Evolutionary conservation across 30 jellyfish, hydroid and myxozoan genomes (phyloP), one percentile per base, ranked within the genome.

Genomic region (Pelagia noctiluca): DNA sequence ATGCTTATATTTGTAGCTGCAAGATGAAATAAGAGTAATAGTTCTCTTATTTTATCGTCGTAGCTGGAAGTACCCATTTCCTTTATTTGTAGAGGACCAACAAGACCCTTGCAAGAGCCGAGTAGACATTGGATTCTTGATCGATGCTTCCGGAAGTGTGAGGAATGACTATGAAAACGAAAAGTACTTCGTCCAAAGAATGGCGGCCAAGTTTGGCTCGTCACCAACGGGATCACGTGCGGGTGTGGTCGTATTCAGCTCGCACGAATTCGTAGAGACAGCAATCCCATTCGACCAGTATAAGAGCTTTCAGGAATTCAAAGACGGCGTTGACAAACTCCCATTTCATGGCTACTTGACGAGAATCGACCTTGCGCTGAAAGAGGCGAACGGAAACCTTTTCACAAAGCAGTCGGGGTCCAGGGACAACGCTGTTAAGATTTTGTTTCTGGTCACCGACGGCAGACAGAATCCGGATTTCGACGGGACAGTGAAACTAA

Each of bases 101-200:
- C 8, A 8, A 5, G 12, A 60, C 8, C 72, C 11, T 22, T 60
- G 72, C 35, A 8, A 8, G 21, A n/a, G 21, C 21, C 21, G 70
- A 12, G 89, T 77, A 23, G 96, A 86, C 50, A 86, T 86, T 35
- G 96, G 78, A 0, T 76, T 86, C 63, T 25, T 86, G 19, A 35
- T 86, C 29, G 96, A 86, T 47, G 35, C 79, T 23, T 86, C 96
- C n/a, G 90, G 88, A 25, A 86, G 90, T 36, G 82, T 86, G 2
- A 78, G 49, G 46, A 18, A 63, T 21, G 78, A 76, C 57, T 86
- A 86, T 86, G 38, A 28, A 0, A 42, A 64, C 0, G 96, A 75
- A 38, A 86, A 86, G 67, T 65, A 50, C 60, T 86, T 86, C 33
- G 77, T 86, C 16, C 48, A 77, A 62, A 75, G 82, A 46, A 68